phyloP scores from a whole-genome alignment of 2,888 invertebrate species.

The Diadegma fenestrale region DNA sequence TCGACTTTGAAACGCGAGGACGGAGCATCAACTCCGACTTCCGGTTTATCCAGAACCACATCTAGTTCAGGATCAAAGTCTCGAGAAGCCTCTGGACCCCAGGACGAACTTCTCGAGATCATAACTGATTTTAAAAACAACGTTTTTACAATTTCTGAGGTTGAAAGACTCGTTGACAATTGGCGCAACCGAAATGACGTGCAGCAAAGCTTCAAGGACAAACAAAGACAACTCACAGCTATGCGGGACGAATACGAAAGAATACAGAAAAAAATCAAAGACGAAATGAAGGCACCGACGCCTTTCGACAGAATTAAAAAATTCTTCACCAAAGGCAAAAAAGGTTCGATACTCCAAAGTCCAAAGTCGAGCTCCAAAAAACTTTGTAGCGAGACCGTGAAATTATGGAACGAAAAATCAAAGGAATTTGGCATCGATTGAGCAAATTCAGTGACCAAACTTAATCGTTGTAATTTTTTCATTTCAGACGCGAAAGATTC shows the following conservation, averaged over 20 bases:
- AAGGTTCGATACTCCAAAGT: slow-evolving; percentile 72
- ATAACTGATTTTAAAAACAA: slow-evolving; percentile 96
- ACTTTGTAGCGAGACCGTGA: no score
- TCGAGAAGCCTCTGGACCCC: slow-evolving; percentile 82
- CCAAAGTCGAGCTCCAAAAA: no score
- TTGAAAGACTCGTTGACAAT: slow-evolving; percentile 93
- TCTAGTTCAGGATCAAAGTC: slow-evolving; percentile 76
- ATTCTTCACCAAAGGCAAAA: slow-evolving; percentile 89
- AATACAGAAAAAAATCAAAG: slow-evolving; percentile 92
- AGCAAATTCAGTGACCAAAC: no score
- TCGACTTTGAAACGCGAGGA: slow-evolving; percentile 60
- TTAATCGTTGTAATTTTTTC: slow-evolving; percentile 1
- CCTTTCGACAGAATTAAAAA: slow-evolving; percentile 93
- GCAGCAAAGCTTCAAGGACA: slow-evolving; percentile 93
- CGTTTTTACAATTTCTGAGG: slow-evolving; percentile 93
- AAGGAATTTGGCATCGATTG: no score
- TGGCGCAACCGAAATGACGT: slow-evolving; percentile 96
- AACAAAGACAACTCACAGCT: slow-evolving; percentile 92
- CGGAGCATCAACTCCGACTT: slow-evolving; percentile 55
- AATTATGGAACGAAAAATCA: no score
- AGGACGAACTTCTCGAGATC: slow-evolving; percentile 94
- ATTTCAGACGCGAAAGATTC: slow-evolving; percentile 78
- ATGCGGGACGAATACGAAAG: slow-evolving; percentile 93
- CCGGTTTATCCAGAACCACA: slow-evolving; percentile 68
- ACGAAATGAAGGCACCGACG: slow-evolving; percentile 91